Conservation (phyloP, 2,888 invertebrate species). For the Thymelicus lineola region DNA sequence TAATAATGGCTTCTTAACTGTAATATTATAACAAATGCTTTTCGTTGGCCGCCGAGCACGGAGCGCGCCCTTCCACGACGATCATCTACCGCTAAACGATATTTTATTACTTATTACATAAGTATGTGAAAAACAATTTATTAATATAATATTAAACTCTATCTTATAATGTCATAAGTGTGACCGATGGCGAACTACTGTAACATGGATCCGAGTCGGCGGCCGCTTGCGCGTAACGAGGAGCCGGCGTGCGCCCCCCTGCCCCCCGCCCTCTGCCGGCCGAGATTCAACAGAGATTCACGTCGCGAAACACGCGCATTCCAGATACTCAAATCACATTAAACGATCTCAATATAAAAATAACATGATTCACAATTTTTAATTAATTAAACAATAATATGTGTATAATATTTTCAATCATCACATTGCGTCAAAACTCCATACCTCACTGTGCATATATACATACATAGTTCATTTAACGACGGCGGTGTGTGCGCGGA, state of each 20-base stretch:
- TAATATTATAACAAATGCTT: constrained; percentile 84
- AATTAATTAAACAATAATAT: constrained; percentile 57
- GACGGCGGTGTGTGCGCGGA: constrained; percentile 38
- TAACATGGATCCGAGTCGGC: constrained; percentile 57
- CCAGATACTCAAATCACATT: constrained; percentile 48
- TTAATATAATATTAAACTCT: constrained; percentile 69
- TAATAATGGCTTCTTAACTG: constrained; percentile 83
- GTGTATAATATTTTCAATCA: constrained; percentile 68
- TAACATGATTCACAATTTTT: constrained; percentile 72
- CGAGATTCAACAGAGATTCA: constrained; percentile 29
- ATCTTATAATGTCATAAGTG: constrained; percentile 58
- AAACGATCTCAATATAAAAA: constrained; percentile 76
- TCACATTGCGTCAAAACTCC: constrained; percentile 72
- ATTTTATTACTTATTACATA: constrained; percentile 78
- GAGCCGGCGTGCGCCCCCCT: constrained; percentile 26
- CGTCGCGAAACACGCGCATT: constrained; percentile 33
- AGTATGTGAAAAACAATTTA: constrained; percentile 80
- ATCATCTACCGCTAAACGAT: constrained; percentile 76
- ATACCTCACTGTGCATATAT: constrained; percentile 80
- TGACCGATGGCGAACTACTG: constrained; percentile 63
- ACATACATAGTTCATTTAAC: constrained; percentile 72
- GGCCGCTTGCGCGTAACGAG: constrained; percentile 51
- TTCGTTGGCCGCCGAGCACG: constrained; percentile 80
- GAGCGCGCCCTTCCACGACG: constrained; percentile 57
- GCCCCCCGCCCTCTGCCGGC: constrained; percentile 45